Conservation (phyloP, 2,113 vertebrate species). For the Saguinus midas region DNA sequence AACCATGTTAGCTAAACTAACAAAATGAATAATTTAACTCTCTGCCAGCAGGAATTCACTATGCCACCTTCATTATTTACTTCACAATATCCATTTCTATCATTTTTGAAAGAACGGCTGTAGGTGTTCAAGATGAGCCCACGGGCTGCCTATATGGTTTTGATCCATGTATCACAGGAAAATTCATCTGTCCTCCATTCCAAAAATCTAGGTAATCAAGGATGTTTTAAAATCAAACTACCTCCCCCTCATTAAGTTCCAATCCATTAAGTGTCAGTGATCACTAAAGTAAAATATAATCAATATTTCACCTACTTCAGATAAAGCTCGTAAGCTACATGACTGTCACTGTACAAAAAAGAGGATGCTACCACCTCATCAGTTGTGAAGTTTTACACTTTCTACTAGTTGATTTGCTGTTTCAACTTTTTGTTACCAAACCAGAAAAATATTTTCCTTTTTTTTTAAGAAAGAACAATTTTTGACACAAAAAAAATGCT, state of each 20-base stretch:
- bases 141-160: constrained; percentile 29
- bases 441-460: background rate
- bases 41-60: constrained; percentile 69
- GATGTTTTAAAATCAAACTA: constrained; percentile 24
- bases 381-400: constrained; percentile 7
- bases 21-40: constrained; percentile 81
- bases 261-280: constrained; percentile 59
- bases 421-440: background rate
- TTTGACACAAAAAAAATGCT: constrained; percentile 36
- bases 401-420: background rate
- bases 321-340: background rate
- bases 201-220: background rate
- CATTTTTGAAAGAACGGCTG: constrained; percentile 62
- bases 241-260: background rate
- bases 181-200: constrained; percentile 21
- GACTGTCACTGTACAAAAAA: background rate
- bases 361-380: background rate
- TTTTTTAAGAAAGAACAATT: background rate
- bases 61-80: constrained; percentile 78
- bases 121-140: constrained; percentile 52
- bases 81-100: constrained; percentile 74
- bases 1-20: constrained; percentile 71
- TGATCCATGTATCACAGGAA: constrained; percentile 41
- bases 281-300: background rate
- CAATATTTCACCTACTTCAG: background rate